Base-by-base conservation (phyloP, 2,888 invertebrate species). In the Epinotia nisella region DNA sequence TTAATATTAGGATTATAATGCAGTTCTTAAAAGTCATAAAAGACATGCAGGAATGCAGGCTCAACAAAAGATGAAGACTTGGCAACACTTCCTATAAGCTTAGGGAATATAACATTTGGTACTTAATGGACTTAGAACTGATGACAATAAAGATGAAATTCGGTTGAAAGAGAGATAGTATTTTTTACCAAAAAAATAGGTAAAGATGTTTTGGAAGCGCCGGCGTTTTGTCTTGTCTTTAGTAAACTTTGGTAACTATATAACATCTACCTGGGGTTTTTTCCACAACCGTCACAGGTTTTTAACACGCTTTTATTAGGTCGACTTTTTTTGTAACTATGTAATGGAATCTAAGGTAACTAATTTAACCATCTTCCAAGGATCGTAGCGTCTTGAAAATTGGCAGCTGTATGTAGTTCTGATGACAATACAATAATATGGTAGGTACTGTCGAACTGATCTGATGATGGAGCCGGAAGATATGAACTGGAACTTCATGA, bases 221-320 rank as follows among this genome's bases (percentile, higher is more conserved):
- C 72, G 68, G 72, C 72, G 72, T 58, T 62, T 61, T 68, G 62
- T 58, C 62, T 61, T 68, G 62, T 68, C 17, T 68, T 51, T 35
- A 39, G 24, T 29, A 49, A 49, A 49, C 0, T n/a, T 49, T 49
- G 49, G 4, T 58, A 56, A 61, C 13, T 39, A 58, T 59, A 24
- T n/a, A 24, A 24, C 2, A 64, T 73, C n/a, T 73, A 73, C 68
- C 72, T 73, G 72, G 4, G 24, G 24, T 62, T 62, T 62, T 62
- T 59, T 59, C 9, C 11, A 10, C 39, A 17, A 11, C 49, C 5
- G 7, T n/a, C 7, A n/a, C 49, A n/a, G 13, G 15, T 7, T n/a
- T n/a, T n/a, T n/a, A n/a, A n/a, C n/a, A n/a, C n/a, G n/a, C n/a
- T n/a, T n/a, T n/a, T n/a, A n/a, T n/a, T n/a, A n/a, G n/a, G n/a